Percentiles rank a stretch among this genome's conserved stretches.
Evolutionary conservation across 2,888 invertebrate species (phyloP).

Genomic region (Apodemia zela): DNA sequence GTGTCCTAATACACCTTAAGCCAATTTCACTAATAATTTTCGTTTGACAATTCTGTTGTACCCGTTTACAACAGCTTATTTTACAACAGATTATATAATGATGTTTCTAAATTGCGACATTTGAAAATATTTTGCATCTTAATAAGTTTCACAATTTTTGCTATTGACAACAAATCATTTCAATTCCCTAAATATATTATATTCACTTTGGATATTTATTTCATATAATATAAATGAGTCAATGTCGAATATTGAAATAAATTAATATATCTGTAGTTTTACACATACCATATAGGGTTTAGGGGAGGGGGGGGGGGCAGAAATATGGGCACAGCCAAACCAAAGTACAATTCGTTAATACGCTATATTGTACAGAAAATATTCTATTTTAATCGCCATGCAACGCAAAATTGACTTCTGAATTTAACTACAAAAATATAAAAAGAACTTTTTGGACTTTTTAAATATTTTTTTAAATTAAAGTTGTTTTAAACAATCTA

Average conservation of each 20-base stretch:
- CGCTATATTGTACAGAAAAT: too few species aligned
- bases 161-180: neutral
- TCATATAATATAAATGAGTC: neutral
- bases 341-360: too few species aligned
- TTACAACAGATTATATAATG: slow-evolving; percentile 9
- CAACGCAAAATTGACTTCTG: too few species aligned
- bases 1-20: neutral
- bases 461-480: too few species aligned
- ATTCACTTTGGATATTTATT: slow-evolving; percentile 14
- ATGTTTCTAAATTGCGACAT: slow-evolving; percentile 10
- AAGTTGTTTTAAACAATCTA: too few species aligned
- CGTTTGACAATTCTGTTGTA: neutral
- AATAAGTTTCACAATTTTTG: slow-evolving; percentile 9
- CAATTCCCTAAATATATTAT: slow-evolving; percentile 13
- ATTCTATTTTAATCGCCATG: too few species aligned
- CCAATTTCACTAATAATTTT: neutral
- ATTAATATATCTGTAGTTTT: neutral
- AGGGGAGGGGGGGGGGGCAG: too few species aligned
- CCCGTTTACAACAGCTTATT: slow-evolving; percentile 5
- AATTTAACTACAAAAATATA: too few species aligned
- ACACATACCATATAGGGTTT: too few species aligned
- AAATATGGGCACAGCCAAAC: too few species aligned
- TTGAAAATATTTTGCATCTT: slow-evolving; percentile 13
- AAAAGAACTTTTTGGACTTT: too few species aligned
- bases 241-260: neutral